A percentile compares a stretch with the other conserved stretches of the same genome.
Evolutionary conservation across 1,140 invertebrate genomes (phyloP).

Genomic region (Aphidius gifuensis): DNA sequence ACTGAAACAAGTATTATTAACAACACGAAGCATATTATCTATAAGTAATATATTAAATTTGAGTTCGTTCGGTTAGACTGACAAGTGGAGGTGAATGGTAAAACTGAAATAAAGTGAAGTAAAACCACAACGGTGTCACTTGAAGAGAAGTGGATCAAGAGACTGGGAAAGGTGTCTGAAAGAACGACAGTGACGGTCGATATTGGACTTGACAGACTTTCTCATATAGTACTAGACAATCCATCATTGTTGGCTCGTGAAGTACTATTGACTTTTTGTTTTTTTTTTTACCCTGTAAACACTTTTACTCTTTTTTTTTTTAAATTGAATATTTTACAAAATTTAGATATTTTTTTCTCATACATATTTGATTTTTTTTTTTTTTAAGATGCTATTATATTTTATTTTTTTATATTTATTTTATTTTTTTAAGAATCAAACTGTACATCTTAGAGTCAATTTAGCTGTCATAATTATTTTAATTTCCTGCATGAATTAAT

Average conservation of each 20-base stretch:
- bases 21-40: too few species aligned
- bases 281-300: constrained; percentile 29
- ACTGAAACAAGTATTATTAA: too few species aligned
- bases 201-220: constrained; percentile 57
- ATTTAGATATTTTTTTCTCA: constrained; percentile 17
- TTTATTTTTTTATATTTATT: too few species aligned
- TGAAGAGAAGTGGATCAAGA: constrained; percentile 7
- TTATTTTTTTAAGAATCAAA: too few species aligned
- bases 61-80: too few species aligned
- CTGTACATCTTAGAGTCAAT: too few species aligned
- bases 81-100: too few species aligned
- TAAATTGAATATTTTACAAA: constrained; percentile 42
- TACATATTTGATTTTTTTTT: constrained; percentile 17
- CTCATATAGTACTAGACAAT: constrained; percentile 53
- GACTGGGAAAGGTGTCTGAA: too few species aligned
- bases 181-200: constrained; percentile 43
- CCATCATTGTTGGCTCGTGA: constrained; percentile 52
- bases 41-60: too few species aligned
- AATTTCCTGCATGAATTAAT: too few species aligned
- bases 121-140: constrained; percentile 22
- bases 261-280: constrained; percentile 48
- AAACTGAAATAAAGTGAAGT: constrained; percentile 12
- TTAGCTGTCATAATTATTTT: too few species aligned
- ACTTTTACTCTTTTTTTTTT: constrained; percentile 42
- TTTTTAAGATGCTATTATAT: neutral